These are phyloP conservation scores for Trematomus loennbergii DNA, from an alignment of 2,113 vertebrate genomes.

Conservation along the genomic window DNA sequence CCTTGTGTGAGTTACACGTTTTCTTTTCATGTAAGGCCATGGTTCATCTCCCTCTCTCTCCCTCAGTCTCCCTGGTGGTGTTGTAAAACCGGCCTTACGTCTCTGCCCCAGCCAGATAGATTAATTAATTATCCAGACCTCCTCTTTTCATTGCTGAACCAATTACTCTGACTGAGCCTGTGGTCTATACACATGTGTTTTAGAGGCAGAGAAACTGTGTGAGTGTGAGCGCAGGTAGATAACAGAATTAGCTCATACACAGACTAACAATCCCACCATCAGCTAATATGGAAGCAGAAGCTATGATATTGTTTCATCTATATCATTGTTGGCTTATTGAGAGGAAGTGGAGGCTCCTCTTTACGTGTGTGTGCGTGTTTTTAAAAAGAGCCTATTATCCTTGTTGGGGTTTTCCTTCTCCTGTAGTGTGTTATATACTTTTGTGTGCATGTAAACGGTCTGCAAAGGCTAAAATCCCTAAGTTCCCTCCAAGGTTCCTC, in stretches of 20 bases:
- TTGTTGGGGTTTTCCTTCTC: no score
- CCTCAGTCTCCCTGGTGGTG: conserved; percentile 81
- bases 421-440: no score
- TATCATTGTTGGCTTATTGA: conserved; percentile 69
- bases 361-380: conserved; percentile 3
- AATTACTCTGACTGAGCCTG: conserved; percentile 91
- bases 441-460: no score
- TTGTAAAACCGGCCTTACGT: conserved; percentile 92
- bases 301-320: conserved; percentile 56
- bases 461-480: no score
- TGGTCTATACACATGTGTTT: conserved; percentile 87
- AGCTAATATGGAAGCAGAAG: conserved; percentile 49
- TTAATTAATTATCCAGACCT: conserved; percentile 92
- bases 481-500: no score
- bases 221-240: conserved; percentile 83
- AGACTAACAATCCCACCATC: conserved; percentile 56
- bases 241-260: conserved; percentile 91
- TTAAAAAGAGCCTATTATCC: no score
- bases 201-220: conserved; percentile 10
- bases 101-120: conserved; percentile 93
- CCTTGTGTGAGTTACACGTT: conserved; percentile 36
- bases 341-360: conserved; percentile 37
- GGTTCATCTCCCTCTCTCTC: conserved; percentile 6
- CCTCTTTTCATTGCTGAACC: conserved; percentile 86
- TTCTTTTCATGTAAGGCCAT: conserved; percentile 53